Evolutionary conservation across 2,888 invertebrate species (phyloP).

Genomic region (Melangyna quadrimaculata): DNA sequence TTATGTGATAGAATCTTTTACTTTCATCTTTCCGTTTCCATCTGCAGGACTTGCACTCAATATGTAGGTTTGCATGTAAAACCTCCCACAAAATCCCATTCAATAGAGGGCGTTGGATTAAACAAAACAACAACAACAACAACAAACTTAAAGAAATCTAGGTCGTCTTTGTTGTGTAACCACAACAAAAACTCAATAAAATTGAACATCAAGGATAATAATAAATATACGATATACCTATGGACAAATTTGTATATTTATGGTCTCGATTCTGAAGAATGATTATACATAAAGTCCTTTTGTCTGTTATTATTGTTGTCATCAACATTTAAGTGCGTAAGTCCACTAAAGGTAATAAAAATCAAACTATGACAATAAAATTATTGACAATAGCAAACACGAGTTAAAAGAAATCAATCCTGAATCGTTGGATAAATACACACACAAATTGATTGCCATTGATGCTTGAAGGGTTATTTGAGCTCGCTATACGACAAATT

Average conservation of each 20-base stretch:
- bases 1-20: constrained; percentile 5
- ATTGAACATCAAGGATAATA: background rate
- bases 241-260: background rate
- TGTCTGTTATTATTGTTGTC: background rate
- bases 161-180: constrained; percentile 15
- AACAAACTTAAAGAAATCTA: background rate
- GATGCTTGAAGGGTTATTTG: background rate
- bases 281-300: background rate
- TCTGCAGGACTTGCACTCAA: constrained; percentile 5
- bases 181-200: constrained; percentile 11
- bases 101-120: background rate
- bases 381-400: constrained; percentile 25
- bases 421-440: constrained; percentile 20
- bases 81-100: background rate
- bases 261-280: background rate
- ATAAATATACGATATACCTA: no score
- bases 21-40: background rate
- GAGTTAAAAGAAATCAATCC: background rate
- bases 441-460: background rate
- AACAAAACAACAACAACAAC: background rate
- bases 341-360: constrained; percentile 30
- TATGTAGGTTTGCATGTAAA: background rate
- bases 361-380: constrained; percentile 13
- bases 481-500: background rate
- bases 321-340: constrained; percentile 2